A percentile compares a stretch with the other conserved stretches of the same genome.
Evolutionary conservation across 2,797 vertebrate genomes (phyloP).

Genomic region (Cossypha polioptera): DNA sequence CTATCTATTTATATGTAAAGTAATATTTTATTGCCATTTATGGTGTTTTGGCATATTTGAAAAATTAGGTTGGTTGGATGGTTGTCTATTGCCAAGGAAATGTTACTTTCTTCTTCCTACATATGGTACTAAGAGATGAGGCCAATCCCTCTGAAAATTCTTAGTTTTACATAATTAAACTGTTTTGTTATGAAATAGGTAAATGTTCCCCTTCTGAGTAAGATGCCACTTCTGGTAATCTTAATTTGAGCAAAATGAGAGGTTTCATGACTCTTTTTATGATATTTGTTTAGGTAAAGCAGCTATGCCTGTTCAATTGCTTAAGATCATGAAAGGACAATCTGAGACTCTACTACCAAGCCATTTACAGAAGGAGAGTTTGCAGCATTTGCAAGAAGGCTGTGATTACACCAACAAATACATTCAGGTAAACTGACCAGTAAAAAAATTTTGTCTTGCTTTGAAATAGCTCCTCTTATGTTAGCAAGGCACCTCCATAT

Average conservation of each 20-base stretch:
- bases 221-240: background rate
- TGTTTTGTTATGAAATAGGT: background rate
- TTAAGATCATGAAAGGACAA: conserved; percentile 31
- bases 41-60: background rate
- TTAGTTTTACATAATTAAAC: background rate
- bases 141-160: background rate
- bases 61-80: background rate
- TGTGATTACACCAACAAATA: conserved; percentile 57
- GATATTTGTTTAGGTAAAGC: background rate
- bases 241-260: background rate
- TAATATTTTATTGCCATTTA: background rate
- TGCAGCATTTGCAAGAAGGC: conserved; percentile 44
- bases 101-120: background rate
- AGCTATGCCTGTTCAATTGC: conserved; percentile 65
- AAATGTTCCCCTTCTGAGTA: background rate
- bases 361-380: conserved; percentile 44
- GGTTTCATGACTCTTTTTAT: background rate
- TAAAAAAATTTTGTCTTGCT: background rate
- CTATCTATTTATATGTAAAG: background rate
- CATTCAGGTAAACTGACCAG: conserved; percentile 60
- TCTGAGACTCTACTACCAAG: conserved; percentile 32
- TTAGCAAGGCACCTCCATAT: background rate
- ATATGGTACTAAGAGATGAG: background rate
- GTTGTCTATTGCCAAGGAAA: background rate
- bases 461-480: background rate